These are phyloP conservation scores for Ptycholaimellus sp. DNA, from an alignment of 2,888 invertebrate species.

Conservation along the genomic window DNA sequence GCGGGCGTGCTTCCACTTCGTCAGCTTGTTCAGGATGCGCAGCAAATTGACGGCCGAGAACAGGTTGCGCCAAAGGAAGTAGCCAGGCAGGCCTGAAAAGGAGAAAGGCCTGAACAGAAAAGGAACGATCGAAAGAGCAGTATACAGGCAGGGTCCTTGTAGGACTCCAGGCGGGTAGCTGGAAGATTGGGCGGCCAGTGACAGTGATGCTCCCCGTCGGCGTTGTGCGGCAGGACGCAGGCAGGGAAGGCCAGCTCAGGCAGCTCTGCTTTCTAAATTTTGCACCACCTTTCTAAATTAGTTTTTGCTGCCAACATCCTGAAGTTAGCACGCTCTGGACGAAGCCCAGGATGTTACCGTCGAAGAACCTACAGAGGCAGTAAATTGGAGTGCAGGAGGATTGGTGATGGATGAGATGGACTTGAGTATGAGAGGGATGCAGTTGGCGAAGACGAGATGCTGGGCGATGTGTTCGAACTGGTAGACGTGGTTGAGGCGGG, in stretches of 20 bases:
- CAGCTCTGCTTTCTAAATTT: too few relatives aligned
- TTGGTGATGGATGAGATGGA: too few relatives aligned
- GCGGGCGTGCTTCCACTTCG: constrained; percentile 98
- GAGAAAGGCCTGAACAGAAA: neutral
- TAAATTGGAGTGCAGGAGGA: too few relatives aligned
- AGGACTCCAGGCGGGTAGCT: neutral
- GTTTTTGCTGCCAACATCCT: too few relatives aligned
- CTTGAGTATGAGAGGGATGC: constrained; percentile 85
- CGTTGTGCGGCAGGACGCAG: too few relatives aligned
- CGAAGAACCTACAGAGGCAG: too few relatives aligned
- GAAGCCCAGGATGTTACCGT: constrained; percentile 82
- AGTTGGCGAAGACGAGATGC: constrained; percentile 93
- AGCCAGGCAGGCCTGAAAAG: constrained; percentile 8
- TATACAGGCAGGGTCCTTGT: too few relatives aligned
- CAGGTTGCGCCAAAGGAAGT: constrained; percentile 85
- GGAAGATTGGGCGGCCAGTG: neutral
- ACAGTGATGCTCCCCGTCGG: too few relatives aligned
- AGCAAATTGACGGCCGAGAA: constrained; percentile 89
- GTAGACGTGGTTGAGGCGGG: constrained; percentile 85
- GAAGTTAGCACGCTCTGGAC: too few relatives aligned
- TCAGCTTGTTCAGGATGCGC: constrained; percentile 83
- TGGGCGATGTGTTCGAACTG: constrained; percentile 98
- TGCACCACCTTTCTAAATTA: too few relatives aligned
- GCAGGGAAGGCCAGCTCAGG: too few relatives aligned
- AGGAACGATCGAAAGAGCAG: neutral